Evolutionary conservation across 2,797 vertebrate species (phyloP).

Genomic region (Micrastur ruficollis): DNA sequence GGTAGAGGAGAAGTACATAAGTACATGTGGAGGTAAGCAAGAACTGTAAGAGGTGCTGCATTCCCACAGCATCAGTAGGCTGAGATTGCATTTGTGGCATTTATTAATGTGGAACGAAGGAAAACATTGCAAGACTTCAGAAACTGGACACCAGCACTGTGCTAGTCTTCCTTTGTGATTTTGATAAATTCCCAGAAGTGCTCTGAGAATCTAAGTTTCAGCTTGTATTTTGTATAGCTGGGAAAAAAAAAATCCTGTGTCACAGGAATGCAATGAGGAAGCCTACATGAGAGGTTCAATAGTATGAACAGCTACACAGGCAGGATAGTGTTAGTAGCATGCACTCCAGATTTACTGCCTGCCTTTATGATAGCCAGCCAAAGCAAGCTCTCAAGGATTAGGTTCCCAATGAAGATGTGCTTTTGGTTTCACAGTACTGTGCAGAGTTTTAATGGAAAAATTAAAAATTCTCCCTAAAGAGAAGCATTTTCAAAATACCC

Average conservation of each 20-base stretch:
- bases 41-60: neutral
- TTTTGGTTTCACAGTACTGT: neutral
- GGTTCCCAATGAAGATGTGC: neutral
- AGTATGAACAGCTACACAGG: neutral
- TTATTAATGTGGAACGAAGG: neutral
- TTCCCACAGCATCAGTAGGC: neutral
- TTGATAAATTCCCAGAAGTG: neutral
- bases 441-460: neutral
- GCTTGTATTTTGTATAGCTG: neutral
- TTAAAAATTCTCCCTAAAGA: neutral
- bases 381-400: neutral
- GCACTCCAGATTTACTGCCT: neutral
- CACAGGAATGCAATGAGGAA: neutral
- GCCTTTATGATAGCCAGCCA: neutral
- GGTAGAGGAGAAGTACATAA: neutral
- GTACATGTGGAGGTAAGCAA: neutral
- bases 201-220: neutral
- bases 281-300: neutral
- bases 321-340: fast-evolving
- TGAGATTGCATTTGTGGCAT: neutral
- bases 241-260: neutral
- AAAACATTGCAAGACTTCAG: neutral
- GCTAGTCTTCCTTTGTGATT: neutral
- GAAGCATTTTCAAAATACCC: neutral
- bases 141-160: neutral